Evolutionary conservation across 2,888 invertebrate species (phyloP), one percentile per base, ranked within the genome.

Genomic region (Hypomecis punctinalis): DNA sequence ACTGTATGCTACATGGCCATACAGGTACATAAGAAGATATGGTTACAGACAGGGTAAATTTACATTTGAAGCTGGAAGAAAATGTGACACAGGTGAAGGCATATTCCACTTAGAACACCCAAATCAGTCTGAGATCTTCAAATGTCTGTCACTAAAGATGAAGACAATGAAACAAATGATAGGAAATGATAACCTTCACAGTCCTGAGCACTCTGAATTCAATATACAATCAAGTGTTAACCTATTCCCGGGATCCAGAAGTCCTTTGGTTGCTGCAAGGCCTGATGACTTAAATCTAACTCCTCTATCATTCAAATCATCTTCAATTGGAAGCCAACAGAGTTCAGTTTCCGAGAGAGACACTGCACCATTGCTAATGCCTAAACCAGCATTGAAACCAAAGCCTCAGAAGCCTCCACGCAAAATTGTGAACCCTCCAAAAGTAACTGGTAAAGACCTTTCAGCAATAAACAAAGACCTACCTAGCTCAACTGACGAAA

Each of bases 41-140:
- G 97, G 97, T n/a, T 97, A 97, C 77, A 95, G 96, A 73, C 96
- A 96, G 83, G 97, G 97, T 47, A 97, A 96, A 85, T 97, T 97
- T 80, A 97, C 97, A 42, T 97, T 97, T 85, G 97, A 97, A 93
- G 97, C 97, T 23, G 97, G 97, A 0, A 94, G 97, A 64, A 97
- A 97, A 86, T 97, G 97, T 88, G 95, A 96, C 72, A 97, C 97
- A 0, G 97, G 97, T 0, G 97, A 97, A 88, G 97, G 97, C 0
- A 95, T 95, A 5, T 97, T 97, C 77, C 96, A 95, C 63, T 86
- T 97, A 66, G 97, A 97, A 80, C 96, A 97, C 81, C 94, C 95
- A 47, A 97, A 97, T 82, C 96, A 97, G 69, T 96, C 96, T 73
- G 97, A 97, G 83, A 96, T 97, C 71, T 97, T 95, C 71, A 95